phyloP scores from a whole-genome alignment of 2,797 vertebrate species.

The Sarcoramphus papa region DNA sequence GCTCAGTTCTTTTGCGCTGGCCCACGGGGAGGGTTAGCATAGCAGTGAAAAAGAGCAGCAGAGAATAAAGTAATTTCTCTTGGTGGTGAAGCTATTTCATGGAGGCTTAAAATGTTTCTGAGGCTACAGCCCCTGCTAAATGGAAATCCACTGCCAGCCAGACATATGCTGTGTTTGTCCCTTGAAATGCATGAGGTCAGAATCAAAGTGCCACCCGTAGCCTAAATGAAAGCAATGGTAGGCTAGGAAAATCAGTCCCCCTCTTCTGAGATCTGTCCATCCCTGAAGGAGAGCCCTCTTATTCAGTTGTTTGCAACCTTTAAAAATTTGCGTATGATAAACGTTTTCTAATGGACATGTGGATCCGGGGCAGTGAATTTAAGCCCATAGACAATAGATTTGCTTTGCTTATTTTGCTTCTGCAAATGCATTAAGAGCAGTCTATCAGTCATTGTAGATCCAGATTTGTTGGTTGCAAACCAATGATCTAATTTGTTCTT shows the following conservation, averaged over 20 bases:
- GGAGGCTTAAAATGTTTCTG: background rate
- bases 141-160: background rate
- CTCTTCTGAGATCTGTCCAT: background rate
- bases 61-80: background rate
- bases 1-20: background rate
- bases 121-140: background rate
- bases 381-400: background rate
- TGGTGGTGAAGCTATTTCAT: background rate
- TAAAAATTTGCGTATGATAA: background rate
- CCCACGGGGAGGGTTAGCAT: background rate
- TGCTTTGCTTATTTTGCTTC: background rate
- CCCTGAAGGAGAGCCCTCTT: background rate
- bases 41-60: background rate
- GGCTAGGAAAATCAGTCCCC: background rate
- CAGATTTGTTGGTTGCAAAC: background rate
- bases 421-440: background rate
- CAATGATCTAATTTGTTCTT: background rate
- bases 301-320: background rate
- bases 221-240: background rate
- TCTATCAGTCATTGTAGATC: background rate
- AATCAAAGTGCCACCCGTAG: background rate
- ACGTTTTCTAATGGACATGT: background rate
- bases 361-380: background rate
- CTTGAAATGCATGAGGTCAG: background rate
- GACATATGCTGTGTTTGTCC: background rate